Evolutionary conservation across 2,797 vertebrate genomes (phyloP).

Genomic region (Masticophis lateralis): DNA sequence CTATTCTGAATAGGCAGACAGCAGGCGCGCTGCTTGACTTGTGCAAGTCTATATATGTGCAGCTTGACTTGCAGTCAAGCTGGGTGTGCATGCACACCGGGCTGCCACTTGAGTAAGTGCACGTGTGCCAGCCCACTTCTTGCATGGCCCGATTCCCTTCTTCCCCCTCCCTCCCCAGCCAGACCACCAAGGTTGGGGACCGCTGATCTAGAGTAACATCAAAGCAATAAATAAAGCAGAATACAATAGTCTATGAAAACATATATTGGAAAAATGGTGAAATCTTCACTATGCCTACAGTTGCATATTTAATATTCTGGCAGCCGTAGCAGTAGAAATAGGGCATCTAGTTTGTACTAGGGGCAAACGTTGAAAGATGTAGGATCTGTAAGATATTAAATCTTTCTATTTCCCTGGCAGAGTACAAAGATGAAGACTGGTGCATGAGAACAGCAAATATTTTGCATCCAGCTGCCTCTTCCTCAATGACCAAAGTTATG

Average conservation of each 20-base stretch:
- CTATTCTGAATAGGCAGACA: background rate
- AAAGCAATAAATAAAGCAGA: background rate
- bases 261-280: background rate
- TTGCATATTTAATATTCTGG: background rate
- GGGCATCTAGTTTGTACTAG: background rate
- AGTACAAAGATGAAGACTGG: background rate
- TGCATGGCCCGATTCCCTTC: no score
- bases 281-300: background rate
- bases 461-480: background rate
- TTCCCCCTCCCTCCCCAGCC: no score
- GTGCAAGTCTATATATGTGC: background rate
- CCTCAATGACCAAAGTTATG: background rate
- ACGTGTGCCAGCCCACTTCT: background rate
- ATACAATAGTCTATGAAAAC: background rate
- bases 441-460: background rate
- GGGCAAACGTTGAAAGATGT: background rate
- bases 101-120: background rate
- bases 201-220: background rate
- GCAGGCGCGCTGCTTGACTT: background rate
- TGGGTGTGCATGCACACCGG: rapidly evolving
- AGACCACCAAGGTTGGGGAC: background rate
- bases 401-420: background rate
- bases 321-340: background rate
- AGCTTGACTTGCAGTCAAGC: background rate
- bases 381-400: background rate